These are phyloP conservation scores for Clarias gariepinus DNA, from an alignment of 2,113 vertebrate species.

Conservation along the genomic window DNA sequence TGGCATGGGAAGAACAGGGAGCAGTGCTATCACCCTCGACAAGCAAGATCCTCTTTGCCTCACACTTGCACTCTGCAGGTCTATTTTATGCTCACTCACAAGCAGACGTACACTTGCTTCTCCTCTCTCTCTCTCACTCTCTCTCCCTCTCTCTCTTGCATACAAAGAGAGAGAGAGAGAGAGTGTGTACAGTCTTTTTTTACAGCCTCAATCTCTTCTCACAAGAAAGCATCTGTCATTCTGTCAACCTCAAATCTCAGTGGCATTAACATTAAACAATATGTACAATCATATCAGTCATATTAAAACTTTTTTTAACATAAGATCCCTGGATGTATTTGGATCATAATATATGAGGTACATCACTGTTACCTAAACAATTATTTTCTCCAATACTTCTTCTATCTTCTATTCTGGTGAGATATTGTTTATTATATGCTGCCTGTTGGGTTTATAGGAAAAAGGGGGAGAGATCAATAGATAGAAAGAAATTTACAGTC, in stretches of 20 bases:
- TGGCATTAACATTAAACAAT: constrained; percentile 59
- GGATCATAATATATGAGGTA: not conserved
- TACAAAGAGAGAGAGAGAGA: constrained; percentile 32
- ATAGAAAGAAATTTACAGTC: too few relatives aligned
- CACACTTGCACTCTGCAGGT: constrained; percentile 37
- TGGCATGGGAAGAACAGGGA: constrained; percentile 75
- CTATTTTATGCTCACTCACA: constrained; percentile 46
- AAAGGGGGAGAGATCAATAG: not conserved
- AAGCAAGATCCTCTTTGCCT: constrained; percentile 45
- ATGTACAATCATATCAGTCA: constrained; percentile 61
- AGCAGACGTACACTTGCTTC: constrained; percentile 37
- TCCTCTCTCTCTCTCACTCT: constrained; percentile 39
- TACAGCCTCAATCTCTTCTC: constrained; percentile 63
- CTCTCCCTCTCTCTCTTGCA: constrained; percentile 35
- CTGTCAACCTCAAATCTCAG: constrained; percentile 55
- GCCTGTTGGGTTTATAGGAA: not conserved
- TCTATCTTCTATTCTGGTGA: not conserved
- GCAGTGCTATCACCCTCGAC: constrained; percentile 45
- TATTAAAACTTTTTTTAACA: not conserved
- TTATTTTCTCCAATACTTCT: not conserved
- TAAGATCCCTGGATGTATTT: not conserved
- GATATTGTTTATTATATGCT: not conserved
- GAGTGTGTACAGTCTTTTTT: constrained; percentile 65
- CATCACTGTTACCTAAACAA: not conserved
- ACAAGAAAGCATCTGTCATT: constrained; percentile 64